These are phyloP conservation scores for Peromyscus eremicus DNA, from an alignment of 2,797 vertebrate species.

Conservation along the genomic window DNA sequence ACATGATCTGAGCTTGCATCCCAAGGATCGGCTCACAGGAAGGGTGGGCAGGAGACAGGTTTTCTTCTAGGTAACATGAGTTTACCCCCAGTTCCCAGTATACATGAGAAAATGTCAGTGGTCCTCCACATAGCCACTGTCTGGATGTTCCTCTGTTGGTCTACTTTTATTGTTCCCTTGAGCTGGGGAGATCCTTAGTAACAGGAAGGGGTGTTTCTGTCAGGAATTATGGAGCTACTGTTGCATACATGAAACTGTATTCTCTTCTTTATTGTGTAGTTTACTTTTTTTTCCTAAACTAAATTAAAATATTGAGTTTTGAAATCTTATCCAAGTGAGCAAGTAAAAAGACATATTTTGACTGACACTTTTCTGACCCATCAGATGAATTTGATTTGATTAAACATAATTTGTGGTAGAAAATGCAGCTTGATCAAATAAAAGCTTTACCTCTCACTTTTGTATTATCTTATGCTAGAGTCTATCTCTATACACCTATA, in stretches of 20 bases:
- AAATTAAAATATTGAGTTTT: conserved; percentile 15
- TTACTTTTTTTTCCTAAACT: neutral
- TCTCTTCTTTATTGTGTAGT: neutral
- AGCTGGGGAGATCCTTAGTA: neutral
- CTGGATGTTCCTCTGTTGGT: neutral
- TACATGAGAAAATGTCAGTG: neutral
- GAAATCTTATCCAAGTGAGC: neutral
- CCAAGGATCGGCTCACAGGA: neutral
- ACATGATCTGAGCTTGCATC: neutral
- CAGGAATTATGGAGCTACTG: neutral
- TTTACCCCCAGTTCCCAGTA: neutral
- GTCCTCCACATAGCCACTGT: neutral
- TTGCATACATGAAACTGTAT: neutral
- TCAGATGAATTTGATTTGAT: neutral
- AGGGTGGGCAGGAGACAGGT: neutral
- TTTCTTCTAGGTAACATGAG: neutral
- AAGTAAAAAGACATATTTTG: conserved; percentile 15
- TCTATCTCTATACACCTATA: neutral
- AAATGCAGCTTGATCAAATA: conserved; percentile 1
- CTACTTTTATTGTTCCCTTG: neutral
- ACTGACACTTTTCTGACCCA: neutral
- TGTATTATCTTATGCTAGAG: neutral
- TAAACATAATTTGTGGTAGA: neutral
- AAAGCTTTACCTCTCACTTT: neutral
- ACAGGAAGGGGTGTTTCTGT: neutral